A percentile compares a stretch with the other conserved stretches of the same genome.
phyloP scores from a whole-genome alignment of 2,888 invertebrate species.

The Mesoligia furuncula region DNA sequence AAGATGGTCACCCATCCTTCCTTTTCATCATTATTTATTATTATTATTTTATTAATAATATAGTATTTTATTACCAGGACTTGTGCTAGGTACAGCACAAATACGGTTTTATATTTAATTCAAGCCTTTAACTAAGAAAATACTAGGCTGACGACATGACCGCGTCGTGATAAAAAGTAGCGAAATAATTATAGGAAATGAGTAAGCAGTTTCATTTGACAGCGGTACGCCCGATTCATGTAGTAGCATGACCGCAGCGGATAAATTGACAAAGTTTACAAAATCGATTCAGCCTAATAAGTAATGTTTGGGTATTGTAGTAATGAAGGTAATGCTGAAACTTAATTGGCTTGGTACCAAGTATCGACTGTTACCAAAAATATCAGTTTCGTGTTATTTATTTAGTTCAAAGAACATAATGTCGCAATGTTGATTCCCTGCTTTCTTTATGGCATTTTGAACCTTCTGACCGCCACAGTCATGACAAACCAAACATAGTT shows the following conservation, averaged over 20 bases:
- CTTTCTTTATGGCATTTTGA: too few species aligned
- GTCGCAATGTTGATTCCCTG: slow-evolving; percentile 6
- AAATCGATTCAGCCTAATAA: slow-evolving; percentile 15
- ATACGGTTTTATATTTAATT: slow-evolving; percentile 8
- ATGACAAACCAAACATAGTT: too few species aligned
- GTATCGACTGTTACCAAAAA: slow-evolving; percentile 8
- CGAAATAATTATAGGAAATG: slow-evolving; percentile 24
- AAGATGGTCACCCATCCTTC: too few species aligned
- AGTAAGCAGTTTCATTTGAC: slow-evolving; percentile 22
- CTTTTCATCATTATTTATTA: too few species aligned
- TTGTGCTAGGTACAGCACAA: background rate
- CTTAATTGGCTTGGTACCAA: slow-evolving; percentile 10
- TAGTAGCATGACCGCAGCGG: background rate
- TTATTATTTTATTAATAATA: too few species aligned
- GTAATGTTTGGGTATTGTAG: background rate
- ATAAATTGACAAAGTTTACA: background rate
- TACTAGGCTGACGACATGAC: background rate
- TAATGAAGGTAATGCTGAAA: background rate
- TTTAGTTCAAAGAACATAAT: background rate
- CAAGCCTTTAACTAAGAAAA: background rate
- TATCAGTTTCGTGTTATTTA: background rate
- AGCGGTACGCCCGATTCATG: background rate
- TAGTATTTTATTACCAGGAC: background rate
- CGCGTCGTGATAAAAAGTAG: background rate
- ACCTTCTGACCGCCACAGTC: too few species aligned